Percentiles rank a stretch among this genome's conserved stretches.
These are phyloP conservation scores for Dipodomys merriami DNA, from an alignment of 2,113 vertebrate species.

Conservation along the genomic window DNA sequence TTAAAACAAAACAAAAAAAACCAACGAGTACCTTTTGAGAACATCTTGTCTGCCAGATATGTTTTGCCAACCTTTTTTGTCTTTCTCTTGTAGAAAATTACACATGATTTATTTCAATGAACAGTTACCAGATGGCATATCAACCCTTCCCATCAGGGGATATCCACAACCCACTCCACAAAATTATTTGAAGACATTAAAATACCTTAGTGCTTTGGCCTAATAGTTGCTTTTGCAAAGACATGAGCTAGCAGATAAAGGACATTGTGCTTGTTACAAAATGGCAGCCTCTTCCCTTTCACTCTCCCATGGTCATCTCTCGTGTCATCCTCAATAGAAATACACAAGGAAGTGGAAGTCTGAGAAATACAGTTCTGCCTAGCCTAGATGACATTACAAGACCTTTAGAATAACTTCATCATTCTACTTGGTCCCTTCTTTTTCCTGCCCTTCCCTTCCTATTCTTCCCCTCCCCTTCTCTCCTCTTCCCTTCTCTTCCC, in stretches of 20 bases:
- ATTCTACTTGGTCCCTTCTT: background rate
- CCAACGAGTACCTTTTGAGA: background rate
- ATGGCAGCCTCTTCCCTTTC: background rate
- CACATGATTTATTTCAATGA: background rate
- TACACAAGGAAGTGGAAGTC: background rate
- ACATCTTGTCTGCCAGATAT: background rate
- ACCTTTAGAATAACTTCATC: background rate
- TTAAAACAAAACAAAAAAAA: conserved; percentile 24
- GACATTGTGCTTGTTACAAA: background rate
- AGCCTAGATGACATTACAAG: background rate
- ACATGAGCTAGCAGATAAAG: background rate
- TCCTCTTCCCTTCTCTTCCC: no score
- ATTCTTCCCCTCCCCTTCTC: no score
- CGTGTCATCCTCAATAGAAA: background rate
- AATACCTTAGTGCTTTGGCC: background rate
- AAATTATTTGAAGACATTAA: conserved; percentile 51
- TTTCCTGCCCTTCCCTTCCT: no score
- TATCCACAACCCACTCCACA: conserved; percentile 12
- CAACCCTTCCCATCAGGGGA: conserved; percentile 46
- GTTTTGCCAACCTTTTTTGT: background rate
- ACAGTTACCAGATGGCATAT: background rate
- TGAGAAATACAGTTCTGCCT: background rate
- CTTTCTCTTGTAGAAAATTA: background rate
- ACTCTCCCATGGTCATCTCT: background rate
- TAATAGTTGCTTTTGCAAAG: background rate